Evolutionary conservation across 2,888 invertebrate genomes (phyloP).

Genomic region (Cosmorhoe ocellata): DNA sequence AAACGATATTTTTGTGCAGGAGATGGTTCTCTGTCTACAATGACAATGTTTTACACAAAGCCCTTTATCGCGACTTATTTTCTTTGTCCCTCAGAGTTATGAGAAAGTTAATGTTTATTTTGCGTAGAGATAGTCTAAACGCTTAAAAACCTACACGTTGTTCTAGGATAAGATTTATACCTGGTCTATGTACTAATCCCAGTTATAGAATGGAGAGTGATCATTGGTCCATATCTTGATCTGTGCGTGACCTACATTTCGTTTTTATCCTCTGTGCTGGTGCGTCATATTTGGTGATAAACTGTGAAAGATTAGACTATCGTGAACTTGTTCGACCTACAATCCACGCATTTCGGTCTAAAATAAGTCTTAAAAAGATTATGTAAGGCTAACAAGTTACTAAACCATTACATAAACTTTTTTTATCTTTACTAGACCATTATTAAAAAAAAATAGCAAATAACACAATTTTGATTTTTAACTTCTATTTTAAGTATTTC

Average conservation of each 20-base stretch:
- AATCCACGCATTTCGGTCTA: background rate
- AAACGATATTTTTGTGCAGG: slow-evolving; percentile 29
- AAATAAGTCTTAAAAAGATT: background rate
- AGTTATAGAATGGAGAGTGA: no score
- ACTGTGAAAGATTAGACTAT: slow-evolving; percentile 1
- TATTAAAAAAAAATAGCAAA: no score
- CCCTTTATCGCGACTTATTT: slow-evolving; percentile 11
- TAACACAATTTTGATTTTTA: no score
- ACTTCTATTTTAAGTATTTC: no score
- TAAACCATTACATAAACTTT: no score
- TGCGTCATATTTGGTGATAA: slow-evolving; percentile 11
- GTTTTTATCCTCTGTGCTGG: background rate
- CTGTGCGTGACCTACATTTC: slow-evolving; percentile 3
- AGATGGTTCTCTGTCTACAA: slow-evolving; percentile 17
- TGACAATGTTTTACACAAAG: slow-evolving; percentile 27
- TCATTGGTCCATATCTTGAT: no score
- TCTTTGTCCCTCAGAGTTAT: slow-evolving; percentile 23
- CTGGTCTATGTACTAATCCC: no score
- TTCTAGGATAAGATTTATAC: no score
- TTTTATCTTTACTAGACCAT: no score
- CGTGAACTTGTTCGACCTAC: slow-evolving; percentile 5
- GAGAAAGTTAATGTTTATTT: slow-evolving; percentile 8
- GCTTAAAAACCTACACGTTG: no score
- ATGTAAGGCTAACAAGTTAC: background rate
- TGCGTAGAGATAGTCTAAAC: background rate